Conservation (phyloP, 2,113 vertebrate species). For the Dissostichus mawsoni region DNA sequence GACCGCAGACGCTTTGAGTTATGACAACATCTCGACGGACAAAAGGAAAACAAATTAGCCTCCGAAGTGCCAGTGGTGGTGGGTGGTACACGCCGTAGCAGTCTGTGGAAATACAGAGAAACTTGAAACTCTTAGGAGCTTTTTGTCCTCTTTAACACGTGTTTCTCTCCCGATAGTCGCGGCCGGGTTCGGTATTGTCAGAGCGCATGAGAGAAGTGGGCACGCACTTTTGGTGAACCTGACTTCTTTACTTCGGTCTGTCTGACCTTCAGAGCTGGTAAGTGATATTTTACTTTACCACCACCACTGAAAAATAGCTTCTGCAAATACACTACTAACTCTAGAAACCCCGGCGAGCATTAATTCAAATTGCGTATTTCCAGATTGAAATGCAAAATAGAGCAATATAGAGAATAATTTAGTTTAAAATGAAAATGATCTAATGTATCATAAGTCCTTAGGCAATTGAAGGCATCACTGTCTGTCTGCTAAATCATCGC, state of each 20-base stretch:
- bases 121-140: background rate
- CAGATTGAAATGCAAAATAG: background rate
- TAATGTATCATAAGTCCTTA: background rate
- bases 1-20: slow-evolving; percentile 75
- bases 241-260: slow-evolving; percentile 68
- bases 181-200: slow-evolving; percentile 6
- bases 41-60: slow-evolving; percentile 78
- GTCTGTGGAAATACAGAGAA: slow-evolving; percentile 41
- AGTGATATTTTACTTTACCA: slow-evolving; percentile 69
- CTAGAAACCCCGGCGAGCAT: background rate
- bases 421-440: background rate
- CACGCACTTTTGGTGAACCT: slow-evolving; percentile 67
- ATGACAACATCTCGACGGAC: slow-evolving; percentile 76
- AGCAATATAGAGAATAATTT: background rate
- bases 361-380: background rate
- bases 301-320: background rate
- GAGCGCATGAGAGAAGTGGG: slow-evolving; percentile 35
- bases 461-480: background rate
- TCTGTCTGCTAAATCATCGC: background rate
- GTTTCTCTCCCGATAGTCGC: background rate
- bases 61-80: slow-evolving; percentile 23
- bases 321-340: background rate
- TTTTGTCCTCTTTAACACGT: background rate
- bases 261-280: slow-evolving; percentile 88
- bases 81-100: slow-evolving; percentile 11